Base-by-base conservation (phyloP, 2,113 vertebrate species). In the Hippoglossus stenolepis region DNA sequence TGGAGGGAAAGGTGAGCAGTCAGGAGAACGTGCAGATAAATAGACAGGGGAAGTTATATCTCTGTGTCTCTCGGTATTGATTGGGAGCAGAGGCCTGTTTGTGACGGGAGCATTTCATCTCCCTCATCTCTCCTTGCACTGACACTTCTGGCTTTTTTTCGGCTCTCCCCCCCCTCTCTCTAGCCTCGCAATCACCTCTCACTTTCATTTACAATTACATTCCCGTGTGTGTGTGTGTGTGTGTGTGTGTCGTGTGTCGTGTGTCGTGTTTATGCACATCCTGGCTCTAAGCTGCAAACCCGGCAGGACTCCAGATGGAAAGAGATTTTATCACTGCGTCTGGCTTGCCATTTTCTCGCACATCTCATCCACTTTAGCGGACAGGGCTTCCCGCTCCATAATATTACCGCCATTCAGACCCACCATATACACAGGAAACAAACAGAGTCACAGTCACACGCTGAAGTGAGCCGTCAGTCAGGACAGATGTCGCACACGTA, bases 261-360 rank as follows among this genome's bases (percentile, higher is more conserved):
- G 62, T 59, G 65, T 59, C 10, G 60, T 69, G 4, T 57, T 35
- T 64, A 62, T 26, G 45, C 76, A 79, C 75, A 73, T 68, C 56
- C 65, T 73, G 74, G 58, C 84, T 79, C 51, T 87, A 71, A 84
- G 83, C 86, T 71, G 58, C 12, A 2, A 75, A 74, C 76, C 79
- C 76, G 90, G 90, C 88, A 84, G 75, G 63, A 63, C 83, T 90
- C 92, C 89, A 90, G 82, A 87, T 86, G 83, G 86, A 90, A 79
- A 83, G 79, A 87, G 85, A 93, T 94, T 92, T 91, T 91, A 91
- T 92, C 90, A 43, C 80, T 60, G 49, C 73, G 71, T 84, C 89
- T 89, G 71, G 70, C 87, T 82, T 72, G 87, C 89, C 75, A 84
- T 94, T 93, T 92, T 85, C 85, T 88, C 79, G 85, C 87, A 89